Conservation (phyloP, 2,888 invertebrate genomes). For the Nomada ferruginata region DNA sequence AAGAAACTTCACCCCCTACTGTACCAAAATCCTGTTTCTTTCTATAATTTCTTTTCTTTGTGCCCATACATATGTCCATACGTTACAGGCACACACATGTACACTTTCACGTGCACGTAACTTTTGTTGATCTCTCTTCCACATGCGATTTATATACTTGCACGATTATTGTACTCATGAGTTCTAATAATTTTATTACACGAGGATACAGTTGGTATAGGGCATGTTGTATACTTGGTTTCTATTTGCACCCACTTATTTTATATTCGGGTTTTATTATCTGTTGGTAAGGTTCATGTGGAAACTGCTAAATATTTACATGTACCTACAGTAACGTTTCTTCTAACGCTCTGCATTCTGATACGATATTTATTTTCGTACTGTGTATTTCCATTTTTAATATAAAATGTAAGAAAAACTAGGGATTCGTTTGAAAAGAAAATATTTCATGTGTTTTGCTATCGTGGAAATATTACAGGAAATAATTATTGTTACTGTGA, state of each 20-base stretch:
- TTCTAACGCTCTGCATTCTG: slow-evolving; percentile 25
- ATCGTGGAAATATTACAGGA: too few relatives aligned
- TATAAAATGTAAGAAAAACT: background rate
- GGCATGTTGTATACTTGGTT: slow-evolving; percentile 52
- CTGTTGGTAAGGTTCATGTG: slow-evolving; percentile 31
- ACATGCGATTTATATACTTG: slow-evolving; percentile 33
- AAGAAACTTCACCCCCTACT: slow-evolving; percentile 1
- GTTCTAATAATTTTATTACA: slow-evolving; percentile 38
- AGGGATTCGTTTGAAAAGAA: background rate
- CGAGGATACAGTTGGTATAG: slow-evolving; percentile 41
- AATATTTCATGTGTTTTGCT: background rate
- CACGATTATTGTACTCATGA: slow-evolving; percentile 48
- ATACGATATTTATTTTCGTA: slow-evolving; percentile 14
- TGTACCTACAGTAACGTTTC: slow-evolving; percentile 14
- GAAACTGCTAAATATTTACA: slow-evolving; percentile 34
- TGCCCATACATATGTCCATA: background rate
- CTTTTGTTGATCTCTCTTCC: slow-evolving; percentile 31
- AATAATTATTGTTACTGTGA: too few relatives aligned
- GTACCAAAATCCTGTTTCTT: background rate
- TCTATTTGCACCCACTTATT: slow-evolving; percentile 37
- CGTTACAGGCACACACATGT: background rate
- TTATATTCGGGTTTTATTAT: slow-evolving; percentile 12
- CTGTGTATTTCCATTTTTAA: background rate
- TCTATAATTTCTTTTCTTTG: slow-evolving; percentile 2
- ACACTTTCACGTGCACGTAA: slow-evolving; percentile 41